These are phyloP conservation scores for Sylvietta virens DNA, from an alignment of 2,113 vertebrate species.

Conservation along the genomic window DNA sequence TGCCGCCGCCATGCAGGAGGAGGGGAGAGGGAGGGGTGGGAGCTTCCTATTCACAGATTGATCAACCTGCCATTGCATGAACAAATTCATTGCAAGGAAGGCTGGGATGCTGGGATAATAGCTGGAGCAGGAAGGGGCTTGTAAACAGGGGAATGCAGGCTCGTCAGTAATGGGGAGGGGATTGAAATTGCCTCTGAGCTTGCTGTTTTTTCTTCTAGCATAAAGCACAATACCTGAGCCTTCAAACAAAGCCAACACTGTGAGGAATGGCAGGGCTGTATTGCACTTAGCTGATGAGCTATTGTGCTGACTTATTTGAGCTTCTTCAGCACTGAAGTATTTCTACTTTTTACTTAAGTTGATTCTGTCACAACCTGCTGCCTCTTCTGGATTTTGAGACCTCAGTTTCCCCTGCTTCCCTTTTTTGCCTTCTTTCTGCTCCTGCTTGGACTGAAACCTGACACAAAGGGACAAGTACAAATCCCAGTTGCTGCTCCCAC, in stretches of 20 bases:
- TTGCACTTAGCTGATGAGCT: slow-evolving; percentile 63
- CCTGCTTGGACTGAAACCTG: slow-evolving; percentile 55
- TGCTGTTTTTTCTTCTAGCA: slow-evolving; percentile 34
- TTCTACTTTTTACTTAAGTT: slow-evolving; percentile 49
- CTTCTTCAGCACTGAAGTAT: slow-evolving; percentile 35
- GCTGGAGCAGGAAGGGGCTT: slow-evolving; percentile 63
- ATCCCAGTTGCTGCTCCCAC: slow-evolving; percentile 2
- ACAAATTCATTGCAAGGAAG: slow-evolving; percentile 64
- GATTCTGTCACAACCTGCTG: slow-evolving; percentile 36
- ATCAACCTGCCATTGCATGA: slow-evolving; percentile 80
- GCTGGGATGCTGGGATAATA: slow-evolving; percentile 68
- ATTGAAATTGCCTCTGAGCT: slow-evolving; percentile 51
- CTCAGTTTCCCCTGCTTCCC: not conserved
- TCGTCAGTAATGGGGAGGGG: slow-evolving; percentile 38
- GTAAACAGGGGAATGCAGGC: slow-evolving; percentile 36
- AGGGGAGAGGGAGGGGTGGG: slow-evolving; percentile 70
- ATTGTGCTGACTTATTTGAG: slow-evolving; percentile 46
- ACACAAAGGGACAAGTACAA: slow-evolving; percentile 53
- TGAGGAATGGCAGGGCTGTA: slow-evolving; percentile 3
- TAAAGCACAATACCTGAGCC: slow-evolving; percentile 58
- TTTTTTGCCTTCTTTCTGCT: slow-evolving; percentile 44
- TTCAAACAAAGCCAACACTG: slow-evolving; percentile 61
- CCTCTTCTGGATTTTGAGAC: slow-evolving; percentile 45
- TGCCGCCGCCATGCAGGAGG: slow-evolving; percentile 74
- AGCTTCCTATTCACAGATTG: slow-evolving; percentile 79